Evolutionary conservation across 2,888 invertebrate genomes (phyloP).

Genomic region (Amiota mariae): DNA sequence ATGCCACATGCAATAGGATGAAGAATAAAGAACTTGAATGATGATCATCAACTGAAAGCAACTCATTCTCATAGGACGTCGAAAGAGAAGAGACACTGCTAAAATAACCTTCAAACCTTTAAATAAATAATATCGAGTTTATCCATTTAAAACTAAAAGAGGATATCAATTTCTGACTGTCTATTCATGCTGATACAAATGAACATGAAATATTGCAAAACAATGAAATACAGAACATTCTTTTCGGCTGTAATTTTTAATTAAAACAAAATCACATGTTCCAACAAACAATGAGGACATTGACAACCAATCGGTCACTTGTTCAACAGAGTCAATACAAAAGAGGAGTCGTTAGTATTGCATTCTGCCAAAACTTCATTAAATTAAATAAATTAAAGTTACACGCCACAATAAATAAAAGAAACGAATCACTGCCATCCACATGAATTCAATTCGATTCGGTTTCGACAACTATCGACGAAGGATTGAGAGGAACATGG

Average conservation of each 20-base stretch:
- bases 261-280: background rate
- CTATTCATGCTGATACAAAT: conserved; percentile 12
- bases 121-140: conserved; percentile 13
- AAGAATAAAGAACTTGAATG: conserved; percentile 7
- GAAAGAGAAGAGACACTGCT: background rate
- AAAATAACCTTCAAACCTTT: background rate
- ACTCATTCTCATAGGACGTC: background rate
- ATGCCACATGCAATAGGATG: background rate
- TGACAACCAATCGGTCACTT: conserved; percentile 8
- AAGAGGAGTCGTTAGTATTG: background rate
- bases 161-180: background rate
- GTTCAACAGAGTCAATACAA: background rate
- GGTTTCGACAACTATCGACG: too few relatives aligned
- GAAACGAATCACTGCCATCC: background rate
- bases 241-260: background rate
- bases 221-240: background rate
- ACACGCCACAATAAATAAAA: conserved; percentile 26
- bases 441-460: background rate
- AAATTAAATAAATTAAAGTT: conserved; percentile 22
- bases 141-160: background rate
- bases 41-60: conserved; percentile 23
- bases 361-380: conserved; percentile 9
- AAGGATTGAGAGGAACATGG: too few relatives aligned
- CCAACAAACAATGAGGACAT: background rate
- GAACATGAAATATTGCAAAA: conserved; percentile 20